Percentiles rank a stretch among this genome's conserved stretches.
Conservation (phyloP, 2,888 invertebrate species). For the Rotaria magnacalcarata region DNA sequence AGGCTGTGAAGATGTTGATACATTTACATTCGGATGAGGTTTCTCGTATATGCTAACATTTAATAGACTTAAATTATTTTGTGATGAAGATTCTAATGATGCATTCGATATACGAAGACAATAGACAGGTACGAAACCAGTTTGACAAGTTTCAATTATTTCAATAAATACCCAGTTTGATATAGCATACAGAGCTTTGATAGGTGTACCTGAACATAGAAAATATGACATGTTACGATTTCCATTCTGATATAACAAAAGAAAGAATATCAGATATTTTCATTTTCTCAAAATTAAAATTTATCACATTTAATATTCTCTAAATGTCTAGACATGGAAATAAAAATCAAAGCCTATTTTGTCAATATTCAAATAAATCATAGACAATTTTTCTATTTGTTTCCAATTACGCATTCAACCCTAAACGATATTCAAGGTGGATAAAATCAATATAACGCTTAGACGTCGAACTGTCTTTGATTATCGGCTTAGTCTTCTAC, state of each 20-base stretch:
- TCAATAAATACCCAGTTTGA: conserved; percentile 34
- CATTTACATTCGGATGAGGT: too few relatives aligned
- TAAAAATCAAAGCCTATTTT: background rate
- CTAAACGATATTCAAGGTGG: background rate
- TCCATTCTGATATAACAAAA: too few relatives aligned
- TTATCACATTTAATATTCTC: too few relatives aligned
- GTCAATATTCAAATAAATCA: background rate
- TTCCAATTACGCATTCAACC: background rate
- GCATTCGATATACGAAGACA: background rate
- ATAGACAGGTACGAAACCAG: conserved; percentile 16
- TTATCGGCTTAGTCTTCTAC: conserved; percentile 4
- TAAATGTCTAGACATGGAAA: background rate
- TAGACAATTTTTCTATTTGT: background rate
- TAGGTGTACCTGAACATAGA: background rate
- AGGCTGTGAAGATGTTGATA: background rate
- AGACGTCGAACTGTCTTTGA: background rate
- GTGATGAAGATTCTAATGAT: background rate
- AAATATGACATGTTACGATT: too few relatives aligned
- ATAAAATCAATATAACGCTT: background rate
- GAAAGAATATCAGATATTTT: too few relatives aligned
- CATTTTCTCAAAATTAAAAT: too few relatives aligned
- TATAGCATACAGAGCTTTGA: background rate
- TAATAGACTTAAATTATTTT: conserved; percentile 25
- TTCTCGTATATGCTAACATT: conserved; percentile 8
- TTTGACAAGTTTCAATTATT: background rate